Evolutionary conservation across 2,797 vertebrate species (phyloP).

Genomic region (Anguilla pacifica): DNA sequence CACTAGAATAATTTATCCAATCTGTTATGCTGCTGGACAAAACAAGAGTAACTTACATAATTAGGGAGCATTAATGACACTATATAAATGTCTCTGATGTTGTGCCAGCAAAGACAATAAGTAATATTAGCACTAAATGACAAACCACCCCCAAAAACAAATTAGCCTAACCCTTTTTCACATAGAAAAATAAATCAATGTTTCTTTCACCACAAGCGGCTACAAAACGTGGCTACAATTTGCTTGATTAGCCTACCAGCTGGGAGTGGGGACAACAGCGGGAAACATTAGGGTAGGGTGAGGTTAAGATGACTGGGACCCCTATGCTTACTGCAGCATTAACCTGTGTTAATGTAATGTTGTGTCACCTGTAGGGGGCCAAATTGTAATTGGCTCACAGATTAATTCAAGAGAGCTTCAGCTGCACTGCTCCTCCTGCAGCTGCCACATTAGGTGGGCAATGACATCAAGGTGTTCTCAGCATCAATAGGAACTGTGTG

Average conservation of each 20-base stretch:
- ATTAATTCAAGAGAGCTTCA: not conserved
- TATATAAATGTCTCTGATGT: too few relatives aligned
- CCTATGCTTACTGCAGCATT: not conserved
- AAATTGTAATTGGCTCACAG: not conserved
- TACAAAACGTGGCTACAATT: not conserved
- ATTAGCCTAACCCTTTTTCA: not conserved
- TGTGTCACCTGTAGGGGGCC: not conserved
- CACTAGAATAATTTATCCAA: too few relatives aligned
- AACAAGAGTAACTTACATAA: too few relatives aligned
- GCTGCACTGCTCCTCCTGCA: not conserved
- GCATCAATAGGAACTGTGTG: too few relatives aligned
- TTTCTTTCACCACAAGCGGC: not conserved
- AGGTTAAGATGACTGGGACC: not conserved
- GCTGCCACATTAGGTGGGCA: not conserved
- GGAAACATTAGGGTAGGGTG: not conserved
- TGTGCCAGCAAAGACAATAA: too few relatives aligned
- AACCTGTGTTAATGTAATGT: not conserved
- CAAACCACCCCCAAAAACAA: not conserved
- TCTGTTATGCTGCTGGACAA: too few relatives aligned
- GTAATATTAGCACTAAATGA: too few relatives aligned
- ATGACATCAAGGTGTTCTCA: too few relatives aligned
- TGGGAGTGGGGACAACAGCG: too few relatives aligned
- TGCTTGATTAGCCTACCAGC: not conserved
- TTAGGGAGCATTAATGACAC: too few relatives aligned
- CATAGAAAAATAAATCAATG: not conserved